Conservation (phyloP, 2,113 vertebrate species). For the human (Homo sapiens) region GRCh38 chr12:59682001-59682500, state of each 20-base stretch:
- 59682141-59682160: constrained; percentile 10
- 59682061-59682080: background rate
- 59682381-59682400: background rate
- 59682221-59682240: background rate
- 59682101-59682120: background rate
- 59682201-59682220: background rate
- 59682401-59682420: background rate
- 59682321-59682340: background rate
- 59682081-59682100: background rate
- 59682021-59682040: background rate
- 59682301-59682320: background rate
- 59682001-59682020: background rate
- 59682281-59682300: constrained; percentile 8
- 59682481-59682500: background rate
- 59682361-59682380: background rate
- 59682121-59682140: background rate
- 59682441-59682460: background rate
- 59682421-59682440: background rate
- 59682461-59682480: background rate
- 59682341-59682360: background rate
- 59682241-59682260: background rate
- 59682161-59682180: background rate
- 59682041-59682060: background rate
- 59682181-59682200: background rate
- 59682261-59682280: background rate